Percentiles rank a stretch among this genome's conserved stretches.
phyloP scores from a whole-genome alignment of 2,797 vertebrate species.

The Lophius americanus region DNA sequence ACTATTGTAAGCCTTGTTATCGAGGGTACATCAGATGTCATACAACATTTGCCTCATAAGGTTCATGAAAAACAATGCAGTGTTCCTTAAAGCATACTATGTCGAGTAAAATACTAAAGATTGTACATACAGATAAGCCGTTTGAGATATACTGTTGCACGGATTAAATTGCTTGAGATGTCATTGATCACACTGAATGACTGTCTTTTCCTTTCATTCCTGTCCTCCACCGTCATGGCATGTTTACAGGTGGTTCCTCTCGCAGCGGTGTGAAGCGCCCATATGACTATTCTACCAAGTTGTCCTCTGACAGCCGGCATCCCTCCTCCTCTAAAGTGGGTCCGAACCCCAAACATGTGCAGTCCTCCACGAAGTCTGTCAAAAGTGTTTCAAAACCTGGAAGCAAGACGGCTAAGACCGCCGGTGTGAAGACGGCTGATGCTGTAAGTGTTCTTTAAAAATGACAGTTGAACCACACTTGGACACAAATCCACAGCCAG shows the following conservation, averaged over 20 bases:
- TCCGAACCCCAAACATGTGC: conserved; percentile 33
- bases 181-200: no score
- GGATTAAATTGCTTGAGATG: no score
- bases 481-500: neutral
- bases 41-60: no score
- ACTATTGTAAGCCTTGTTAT: no score
- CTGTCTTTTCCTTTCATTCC: neutral
- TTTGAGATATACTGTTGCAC: no score
- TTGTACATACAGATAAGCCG: no score
- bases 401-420: conserved; percentile 31
- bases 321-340: conserved; percentile 7
- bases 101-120: neutral
- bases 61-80: neutral
- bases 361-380: conserved; percentile 18
- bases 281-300: conserved; percentile 15
- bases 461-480: neutral
- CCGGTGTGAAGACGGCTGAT: conserved; percentile 15
- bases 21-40: no score
- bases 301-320: neutral
- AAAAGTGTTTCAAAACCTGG: conserved; percentile 41
- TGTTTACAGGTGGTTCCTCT: conserved; percentile 32
- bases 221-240: neutral
- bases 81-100: neutral
- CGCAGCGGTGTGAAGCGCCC: conserved; percentile 49
- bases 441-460: conserved; percentile 10